Percentiles rank a stretch among this genome's conserved stretches.
Conservation (phyloP, 2,888 invertebrate species). For the Drosophila cognata region DNA sequence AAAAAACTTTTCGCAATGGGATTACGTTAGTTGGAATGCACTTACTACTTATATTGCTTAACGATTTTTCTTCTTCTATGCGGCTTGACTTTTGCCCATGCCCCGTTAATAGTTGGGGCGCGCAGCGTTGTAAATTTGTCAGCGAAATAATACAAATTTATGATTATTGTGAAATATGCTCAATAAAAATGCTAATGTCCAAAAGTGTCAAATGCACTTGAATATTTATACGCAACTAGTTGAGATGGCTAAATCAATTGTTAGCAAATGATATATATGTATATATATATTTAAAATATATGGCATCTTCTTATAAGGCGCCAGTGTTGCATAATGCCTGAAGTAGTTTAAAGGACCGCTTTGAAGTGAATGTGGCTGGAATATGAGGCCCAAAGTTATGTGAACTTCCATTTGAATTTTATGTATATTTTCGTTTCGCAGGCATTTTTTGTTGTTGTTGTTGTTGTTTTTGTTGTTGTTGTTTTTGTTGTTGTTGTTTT, state of each 20-base stretch:
- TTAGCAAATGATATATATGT: background rate
- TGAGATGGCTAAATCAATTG: background rate
- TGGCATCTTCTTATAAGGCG: background rate
- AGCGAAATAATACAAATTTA: background rate
- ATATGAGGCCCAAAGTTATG: constrained; percentile 35
- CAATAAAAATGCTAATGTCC: background rate
- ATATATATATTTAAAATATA: background rate
- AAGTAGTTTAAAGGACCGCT: constrained; percentile 3
- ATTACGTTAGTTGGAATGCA: constrained; percentile 63
- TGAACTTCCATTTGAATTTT: constrained; percentile 50
- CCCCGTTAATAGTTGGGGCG: background rate
- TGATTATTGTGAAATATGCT: background rate
- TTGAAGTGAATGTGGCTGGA: constrained; percentile 10
- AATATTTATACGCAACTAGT: background rate
- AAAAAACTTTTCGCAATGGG: constrained; percentile 55
- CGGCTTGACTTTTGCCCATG: background rate
- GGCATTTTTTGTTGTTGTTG: background rate
- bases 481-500: background rate
- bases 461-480: background rate
- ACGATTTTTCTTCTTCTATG: constrained; percentile 16
- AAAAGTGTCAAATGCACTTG: background rate
- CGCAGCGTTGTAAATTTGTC: background rate
- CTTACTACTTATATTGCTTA: constrained; percentile 47
- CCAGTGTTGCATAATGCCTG: constrained; percentile 11
- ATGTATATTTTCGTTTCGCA: constrained; percentile 39